Conservation (phyloP, 2,888 invertebrate species). For the Esperia sulphurella region DNA sequence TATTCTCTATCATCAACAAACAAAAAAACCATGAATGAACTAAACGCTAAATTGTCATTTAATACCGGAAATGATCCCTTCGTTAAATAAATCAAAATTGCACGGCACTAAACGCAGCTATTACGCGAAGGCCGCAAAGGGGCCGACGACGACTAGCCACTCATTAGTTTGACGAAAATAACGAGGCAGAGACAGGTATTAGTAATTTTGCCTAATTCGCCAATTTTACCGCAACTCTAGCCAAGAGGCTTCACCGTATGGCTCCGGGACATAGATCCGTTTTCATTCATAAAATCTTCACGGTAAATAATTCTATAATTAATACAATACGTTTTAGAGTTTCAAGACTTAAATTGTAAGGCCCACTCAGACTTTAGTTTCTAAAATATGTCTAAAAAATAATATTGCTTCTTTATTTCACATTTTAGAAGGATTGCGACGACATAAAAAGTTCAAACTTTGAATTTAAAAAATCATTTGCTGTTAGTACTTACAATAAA, state of each 20-base stretch:
- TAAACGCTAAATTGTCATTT: conserved; percentile 47
- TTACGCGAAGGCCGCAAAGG: conserved; percentile 47
- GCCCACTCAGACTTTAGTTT: too few relatives aligned
- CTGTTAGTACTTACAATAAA: too few relatives aligned
- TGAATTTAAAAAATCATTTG: too few relatives aligned
- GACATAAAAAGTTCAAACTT: too few relatives aligned
- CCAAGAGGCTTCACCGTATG: conserved; percentile 8
- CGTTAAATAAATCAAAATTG: conserved; percentile 75
- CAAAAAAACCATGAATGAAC: conserved; percentile 39
- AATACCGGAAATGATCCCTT: conserved; percentile 66
- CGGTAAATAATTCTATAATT: too few relatives aligned
- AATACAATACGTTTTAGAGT: conserved; percentile 4
- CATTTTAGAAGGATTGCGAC: too few relatives aligned
- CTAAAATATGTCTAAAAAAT: too few relatives aligned
- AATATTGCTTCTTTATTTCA: too few relatives aligned
- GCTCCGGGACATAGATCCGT: conserved; percentile 8
- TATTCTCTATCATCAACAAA: conserved; percentile 3
- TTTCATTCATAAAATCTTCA: conserved; percentile 13
- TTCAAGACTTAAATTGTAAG: too few relatives aligned
- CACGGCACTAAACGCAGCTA: conserved; percentile 44
- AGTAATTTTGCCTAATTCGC: conserved; percentile 46
- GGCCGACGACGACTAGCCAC: conserved; percentile 29
- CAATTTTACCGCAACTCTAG: conserved; percentile 2
- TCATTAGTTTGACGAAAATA: conserved; percentile 47
- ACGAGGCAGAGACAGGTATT: conserved; percentile 35